Conservation (phyloP, 1,140 invertebrate genomes). For the Sitophilus oryzae region DNA sequence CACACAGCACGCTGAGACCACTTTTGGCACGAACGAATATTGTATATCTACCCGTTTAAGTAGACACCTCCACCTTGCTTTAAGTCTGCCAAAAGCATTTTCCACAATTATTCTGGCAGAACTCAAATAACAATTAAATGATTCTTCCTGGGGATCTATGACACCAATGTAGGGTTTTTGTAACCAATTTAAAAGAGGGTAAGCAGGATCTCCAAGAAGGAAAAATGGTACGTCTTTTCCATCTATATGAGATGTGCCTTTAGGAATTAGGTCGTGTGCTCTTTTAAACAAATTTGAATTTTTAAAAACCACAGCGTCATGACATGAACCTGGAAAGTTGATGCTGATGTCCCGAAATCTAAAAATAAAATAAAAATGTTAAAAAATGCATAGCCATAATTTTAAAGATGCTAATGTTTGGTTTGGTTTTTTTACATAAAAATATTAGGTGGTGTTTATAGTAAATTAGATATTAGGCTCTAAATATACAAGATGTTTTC, state of each 20-base stretch:
- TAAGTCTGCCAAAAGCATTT: slow-evolving; percentile 41
- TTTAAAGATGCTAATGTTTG: background rate
- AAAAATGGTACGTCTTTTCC: slow-evolving; percentile 5
- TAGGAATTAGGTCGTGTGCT: background rate
- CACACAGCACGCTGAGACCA: slow-evolving; percentile 25
- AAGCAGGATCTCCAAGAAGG: slow-evolving; percentile 27
- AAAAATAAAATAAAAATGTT: background rate
- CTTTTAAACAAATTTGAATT: background rate
- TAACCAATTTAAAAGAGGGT: slow-evolving; percentile 32
- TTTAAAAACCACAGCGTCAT: slow-evolving; percentile 4
- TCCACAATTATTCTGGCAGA: slow-evolving; percentile 36
- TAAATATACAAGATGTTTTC: too few species aligned
- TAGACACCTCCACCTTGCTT: slow-evolving; percentile 26
- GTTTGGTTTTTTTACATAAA: background rate
- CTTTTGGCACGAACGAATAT: slow-evolving; percentile 22
- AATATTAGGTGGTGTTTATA: background rate
- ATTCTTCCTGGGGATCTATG: slow-evolving; percentile 27
- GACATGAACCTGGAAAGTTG: background rate
- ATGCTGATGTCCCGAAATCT: background rate
- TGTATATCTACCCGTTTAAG: slow-evolving; percentile 28
- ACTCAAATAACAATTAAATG: slow-evolving; percentile 38
- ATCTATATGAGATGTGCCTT: background rate
- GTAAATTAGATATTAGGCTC: too few species aligned
- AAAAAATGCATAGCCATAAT: background rate
- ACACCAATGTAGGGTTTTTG: slow-evolving; percentile 37